These are phyloP conservation scores for Poeciliopsis gracilis DNA, from an alignment of 2,797 vertebrate genomes.

Conservation along the genomic window DNA sequence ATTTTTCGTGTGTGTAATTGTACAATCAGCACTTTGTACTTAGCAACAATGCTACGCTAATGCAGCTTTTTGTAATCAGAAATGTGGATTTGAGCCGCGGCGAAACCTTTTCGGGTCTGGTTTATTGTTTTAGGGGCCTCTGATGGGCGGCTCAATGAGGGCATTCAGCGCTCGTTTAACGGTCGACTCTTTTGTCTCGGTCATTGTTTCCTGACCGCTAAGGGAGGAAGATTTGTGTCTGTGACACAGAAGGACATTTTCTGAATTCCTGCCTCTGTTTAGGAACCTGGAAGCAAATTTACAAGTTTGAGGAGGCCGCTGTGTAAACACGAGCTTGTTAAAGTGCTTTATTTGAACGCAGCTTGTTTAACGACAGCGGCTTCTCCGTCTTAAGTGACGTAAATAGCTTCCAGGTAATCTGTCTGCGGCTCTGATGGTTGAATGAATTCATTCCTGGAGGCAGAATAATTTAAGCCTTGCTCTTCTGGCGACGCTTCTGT, in stretches of 20 bases:
- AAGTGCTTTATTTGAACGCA: constrained; percentile 4
- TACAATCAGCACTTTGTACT: too few species aligned
- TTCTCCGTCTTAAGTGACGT: constrained; percentile 13
- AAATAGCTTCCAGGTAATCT: constrained; percentile 1
- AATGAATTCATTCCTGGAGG: constrained; percentile 17
- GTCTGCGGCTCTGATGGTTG: constrained; percentile 18
- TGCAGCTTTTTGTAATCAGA: background rate
- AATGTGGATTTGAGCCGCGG: background rate
- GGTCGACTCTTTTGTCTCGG: constrained; percentile 27
- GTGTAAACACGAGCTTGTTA: constrained; percentile 10
- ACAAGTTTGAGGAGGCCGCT: background rate
- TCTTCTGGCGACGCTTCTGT: background rate
- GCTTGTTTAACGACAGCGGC: background rate
- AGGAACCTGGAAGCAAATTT: constrained; percentile 20
- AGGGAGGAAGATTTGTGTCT: background rate
- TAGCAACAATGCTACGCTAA: background rate
- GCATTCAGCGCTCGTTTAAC: constrained; percentile 34
- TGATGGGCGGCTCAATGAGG: constrained; percentile 25
- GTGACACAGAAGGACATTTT: constrained; percentile 18
- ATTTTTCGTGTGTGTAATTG: too few species aligned
- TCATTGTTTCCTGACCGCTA: constrained; percentile 3
- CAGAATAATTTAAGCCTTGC: background rate
- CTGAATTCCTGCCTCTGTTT: constrained; percentile 41
- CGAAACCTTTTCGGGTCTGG: background rate
- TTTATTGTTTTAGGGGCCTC: constrained; percentile 16